Base-by-base conservation (phyloP, 2,797 vertebrate genomes). In the Momotus momota region DNA sequence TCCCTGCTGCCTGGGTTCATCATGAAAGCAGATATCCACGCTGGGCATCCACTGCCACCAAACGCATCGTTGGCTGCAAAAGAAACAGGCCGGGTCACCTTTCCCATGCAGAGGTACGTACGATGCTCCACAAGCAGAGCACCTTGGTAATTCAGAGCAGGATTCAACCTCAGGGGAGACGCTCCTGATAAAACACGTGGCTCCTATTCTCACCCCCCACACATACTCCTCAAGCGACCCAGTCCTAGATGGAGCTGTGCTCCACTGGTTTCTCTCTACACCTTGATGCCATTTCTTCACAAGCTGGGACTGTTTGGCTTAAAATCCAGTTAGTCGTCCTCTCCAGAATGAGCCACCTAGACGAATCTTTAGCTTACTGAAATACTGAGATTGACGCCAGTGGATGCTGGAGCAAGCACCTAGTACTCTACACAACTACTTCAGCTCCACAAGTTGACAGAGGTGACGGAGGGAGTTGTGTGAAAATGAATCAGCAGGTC, bases 11-110 rank as follows among this genome's bases (percentile, higher is more conserved):
- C 88, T 93, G 84, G 88, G 92, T 95, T 88, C 88, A 82, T 64
- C 84, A 58, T 13, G 71, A 97, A 89, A 88, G 86, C 95, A 97
- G 98, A 97, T 74, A 95, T 46, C 74, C 84, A 81, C 27, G 48
- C 88, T 94, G 93, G 77, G 97, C 82, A 38, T 46, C 90, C 4
- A 8, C 75, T 45, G 52, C 86, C 73, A 75, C 81, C 94, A 92
- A 93, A 94, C 4, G 0, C 58, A 65, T 9, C 78, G 33, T 6
- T 2, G 1, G 38, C 60, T 85, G 67, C 51, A 58, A 40, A 66
- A 88, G 60, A 72, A 75, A 75, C 43, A 66, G 86, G 26, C 31
- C 45, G 35, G 22, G 21, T 2, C 58, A 35, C 45, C n/a, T 69
- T 71, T 33, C 71, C 48, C 40, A 7, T 2, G 2, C 0, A 0